Base-by-base conservation (phyloP, 53 echinoderm and acorn worm species). In the Mesocentrotus franciscanus region DNA sequence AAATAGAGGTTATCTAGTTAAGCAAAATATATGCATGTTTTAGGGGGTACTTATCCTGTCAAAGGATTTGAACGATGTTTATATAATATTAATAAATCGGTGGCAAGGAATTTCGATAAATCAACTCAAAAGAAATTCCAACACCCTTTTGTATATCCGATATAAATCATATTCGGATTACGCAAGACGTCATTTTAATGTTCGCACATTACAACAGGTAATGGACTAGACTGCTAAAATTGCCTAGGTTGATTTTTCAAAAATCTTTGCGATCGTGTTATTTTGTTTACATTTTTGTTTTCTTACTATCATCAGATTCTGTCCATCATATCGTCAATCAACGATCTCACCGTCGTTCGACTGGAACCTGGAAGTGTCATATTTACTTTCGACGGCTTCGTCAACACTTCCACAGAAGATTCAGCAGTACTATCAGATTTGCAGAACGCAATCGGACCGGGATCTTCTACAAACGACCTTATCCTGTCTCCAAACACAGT, bases 401-500 rank as follows among this genome's bases (percentile, higher is more conserved):
- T 87, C 56, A 20, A 87, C n/a, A 22, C 58, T 5, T 58, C 75
- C 39, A 10, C n/a, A 12, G n/a, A 58, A 87, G 10, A 6, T 0
- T 87, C 87, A 57, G 58, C 58, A 4, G 87, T 87, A 55, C 11
- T 59, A 2, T 87, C 87, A 9, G 87, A 59, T 58, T 58, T 87
- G 18, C 87, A 57, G 87, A 58, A 87, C 12, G 56, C 57, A 58
- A 2, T 87, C 22, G 26, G 57, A 14, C 9, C 87, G 8, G 87
- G 56, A 49, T 55, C 85, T 24, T 85, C 85, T 55, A 85, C 49
- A 49, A 56, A 55, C 20, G 87, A 58, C 29, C 57, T 87, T 27
- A 29, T 87, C 12, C 56, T 87, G 27, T 87, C 87, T 56, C 87
- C 87, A 56, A 87, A 87, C 58, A 87, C 58, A 9, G 58, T 29